Evolutionary conservation across 2,113 vertebrate genomes (phyloP).

Genomic region (Steatornis caripensis): DNA sequence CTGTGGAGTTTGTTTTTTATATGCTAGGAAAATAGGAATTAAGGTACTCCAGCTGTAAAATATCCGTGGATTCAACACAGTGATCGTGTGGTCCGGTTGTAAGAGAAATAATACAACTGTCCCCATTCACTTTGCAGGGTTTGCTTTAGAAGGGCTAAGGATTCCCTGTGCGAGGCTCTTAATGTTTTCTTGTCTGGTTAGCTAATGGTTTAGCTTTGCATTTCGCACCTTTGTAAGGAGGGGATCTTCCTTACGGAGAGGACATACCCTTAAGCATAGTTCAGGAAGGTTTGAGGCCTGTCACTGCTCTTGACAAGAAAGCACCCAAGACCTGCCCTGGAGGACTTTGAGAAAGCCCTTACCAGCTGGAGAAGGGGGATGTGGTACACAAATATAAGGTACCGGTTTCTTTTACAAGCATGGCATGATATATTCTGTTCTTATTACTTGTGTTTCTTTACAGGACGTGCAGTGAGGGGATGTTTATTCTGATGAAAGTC

Average conservation of each 20-base stretch:
- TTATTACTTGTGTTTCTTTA: constrained; percentile 12
- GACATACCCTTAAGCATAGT: neutral
- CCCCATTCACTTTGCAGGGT: neutral
- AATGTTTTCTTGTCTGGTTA: neutral
- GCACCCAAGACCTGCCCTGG: neutral
- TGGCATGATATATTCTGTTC: neutral
- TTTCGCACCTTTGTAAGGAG: neutral
- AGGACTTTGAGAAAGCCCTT: neutral
- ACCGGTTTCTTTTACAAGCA: neutral
- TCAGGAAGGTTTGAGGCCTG: neutral
- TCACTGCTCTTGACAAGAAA: neutral
- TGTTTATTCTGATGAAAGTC: constrained; percentile 56
- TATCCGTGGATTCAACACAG: neutral
- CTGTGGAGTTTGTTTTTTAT: neutral
- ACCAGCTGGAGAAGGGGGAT: neutral
- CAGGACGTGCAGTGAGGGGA: neutral
- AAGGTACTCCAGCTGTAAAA: neutral
- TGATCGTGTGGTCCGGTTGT: rapidly evolving
- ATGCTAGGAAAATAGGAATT: neutral
- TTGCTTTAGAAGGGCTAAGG: neutral
- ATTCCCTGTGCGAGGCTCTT: neutral
- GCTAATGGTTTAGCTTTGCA: neutral
- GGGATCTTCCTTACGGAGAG: neutral
- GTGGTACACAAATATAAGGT: neutral
- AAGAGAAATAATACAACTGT: neutral